phyloP scores from a whole-genome alignment of 2,113 vertebrate genomes.

The Rattus rattus region DNA sequence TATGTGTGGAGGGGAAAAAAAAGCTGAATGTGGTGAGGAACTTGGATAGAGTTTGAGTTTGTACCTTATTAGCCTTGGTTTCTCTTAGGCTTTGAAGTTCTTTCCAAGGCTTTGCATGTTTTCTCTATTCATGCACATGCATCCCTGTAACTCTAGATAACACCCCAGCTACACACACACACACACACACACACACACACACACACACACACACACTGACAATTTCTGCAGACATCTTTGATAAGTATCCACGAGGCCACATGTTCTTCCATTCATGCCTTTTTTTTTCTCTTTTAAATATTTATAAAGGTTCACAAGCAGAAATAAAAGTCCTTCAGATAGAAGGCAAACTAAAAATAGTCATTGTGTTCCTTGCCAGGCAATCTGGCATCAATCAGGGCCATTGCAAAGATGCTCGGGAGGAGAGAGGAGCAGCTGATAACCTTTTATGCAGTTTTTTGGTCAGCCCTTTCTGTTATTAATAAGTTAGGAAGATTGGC shows the following conservation, averaged over 20 bases:
- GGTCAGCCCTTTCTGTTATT: conserved; percentile 84
- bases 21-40: conserved; percentile 68
- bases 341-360: conserved; percentile 87
- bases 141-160: conserved; percentile 48
- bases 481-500: conserved; percentile 42
- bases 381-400: conserved; percentile 91
- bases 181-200: background rate
- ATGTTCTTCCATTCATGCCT: conserved; percentile 83
- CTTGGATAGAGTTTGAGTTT: conserved; percentile 87
- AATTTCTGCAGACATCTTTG: conserved; percentile 85
- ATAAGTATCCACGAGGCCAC: conserved; percentile 88
- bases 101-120: conserved; percentile 77
- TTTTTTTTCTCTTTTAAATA: conserved; percentile 83
- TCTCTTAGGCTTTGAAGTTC: conserved; percentile 89
- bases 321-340: conserved; percentile 84
- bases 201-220: conserved; percentile 18
- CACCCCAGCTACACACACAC: background rate
- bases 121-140: conserved; percentile 47
- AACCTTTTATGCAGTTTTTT: conserved; percentile 86
- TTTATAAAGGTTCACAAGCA: conserved; percentile 84
- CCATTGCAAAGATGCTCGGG: conserved; percentile 83
- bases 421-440: conserved; percentile 82
- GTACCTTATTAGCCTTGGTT: conserved; percentile 88
- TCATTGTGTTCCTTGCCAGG: conserved; percentile 87
- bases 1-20: background rate